These are phyloP conservation scores for Sceloporus tristichus DNA, from an alignment of 2,113 vertebrate species.

Conservation along the genomic window DNA sequence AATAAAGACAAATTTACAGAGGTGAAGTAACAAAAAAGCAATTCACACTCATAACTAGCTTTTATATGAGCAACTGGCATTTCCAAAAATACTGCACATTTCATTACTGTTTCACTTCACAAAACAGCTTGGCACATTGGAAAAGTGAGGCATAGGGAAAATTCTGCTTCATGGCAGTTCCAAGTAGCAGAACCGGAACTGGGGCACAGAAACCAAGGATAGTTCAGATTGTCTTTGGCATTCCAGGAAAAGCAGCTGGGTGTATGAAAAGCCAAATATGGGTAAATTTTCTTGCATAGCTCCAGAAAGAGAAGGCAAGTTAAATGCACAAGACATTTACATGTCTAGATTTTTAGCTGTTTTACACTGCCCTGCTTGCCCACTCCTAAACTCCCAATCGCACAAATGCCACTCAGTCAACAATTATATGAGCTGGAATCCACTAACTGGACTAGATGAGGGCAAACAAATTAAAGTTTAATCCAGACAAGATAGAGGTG, in stretches of 20 bases:
- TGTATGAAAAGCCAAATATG: background rate
- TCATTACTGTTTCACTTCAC: constrained; percentile 9
- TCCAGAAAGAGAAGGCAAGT: background rate
- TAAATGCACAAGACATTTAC: background rate
- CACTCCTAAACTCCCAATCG: background rate
- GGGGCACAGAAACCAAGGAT: background rate
- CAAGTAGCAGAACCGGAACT: background rate
- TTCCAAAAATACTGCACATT: background rate
- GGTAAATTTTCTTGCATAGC: background rate
- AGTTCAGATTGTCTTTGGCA: background rate
- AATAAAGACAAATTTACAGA: background rate
- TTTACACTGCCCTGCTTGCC: background rate
- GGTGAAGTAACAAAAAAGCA: constrained; percentile 17
- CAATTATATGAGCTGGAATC: background rate
- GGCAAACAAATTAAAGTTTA: too few relatives aligned
- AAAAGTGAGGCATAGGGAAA: background rate
- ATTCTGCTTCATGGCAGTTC: background rate
- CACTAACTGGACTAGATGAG: too few relatives aligned
- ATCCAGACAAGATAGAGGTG: too few relatives aligned
- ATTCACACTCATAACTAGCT: background rate
- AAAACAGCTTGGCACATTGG: background rate
- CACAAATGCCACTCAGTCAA: background rate
- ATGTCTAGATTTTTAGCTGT: background rate
- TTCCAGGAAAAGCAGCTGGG: background rate
- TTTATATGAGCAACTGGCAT: background rate